These are phyloP conservation scores for Pantherophis guttatus DNA, from an alignment of 2,113 vertebrate genomes.

Conservation along the genomic window DNA sequence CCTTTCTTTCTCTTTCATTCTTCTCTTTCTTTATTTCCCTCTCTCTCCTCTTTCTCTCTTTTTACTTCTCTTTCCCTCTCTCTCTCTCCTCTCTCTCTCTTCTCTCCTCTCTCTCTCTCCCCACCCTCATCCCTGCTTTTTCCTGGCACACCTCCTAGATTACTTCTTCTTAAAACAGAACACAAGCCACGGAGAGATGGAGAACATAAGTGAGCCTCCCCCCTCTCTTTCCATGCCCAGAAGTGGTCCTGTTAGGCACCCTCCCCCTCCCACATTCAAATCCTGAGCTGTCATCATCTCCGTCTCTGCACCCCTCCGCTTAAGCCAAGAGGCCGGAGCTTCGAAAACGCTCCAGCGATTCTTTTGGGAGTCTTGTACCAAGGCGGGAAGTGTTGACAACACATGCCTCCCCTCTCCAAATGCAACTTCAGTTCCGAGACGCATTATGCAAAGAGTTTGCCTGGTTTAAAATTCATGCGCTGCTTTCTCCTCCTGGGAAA, in stretches of 20 bases:
- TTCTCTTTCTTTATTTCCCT: no score
- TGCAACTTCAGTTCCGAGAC: neutral
- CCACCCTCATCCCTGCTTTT: no score
- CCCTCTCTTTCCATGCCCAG: neutral
- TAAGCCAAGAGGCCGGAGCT: neutral
- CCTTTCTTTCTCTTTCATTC: no score
- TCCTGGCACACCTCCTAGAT: no score
- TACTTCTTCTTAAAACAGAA: neutral
- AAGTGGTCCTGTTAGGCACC: neutral
- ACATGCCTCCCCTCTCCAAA: neutral
- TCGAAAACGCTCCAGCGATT: neutral
- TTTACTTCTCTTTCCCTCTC: no score
- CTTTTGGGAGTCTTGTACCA: neutral
- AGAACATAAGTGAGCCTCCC: neutral
- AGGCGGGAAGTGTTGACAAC: neutral
- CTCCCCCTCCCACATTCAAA: no score
- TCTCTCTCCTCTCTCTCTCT: no score
- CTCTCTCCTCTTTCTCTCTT: no score
- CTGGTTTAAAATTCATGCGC: neutral
- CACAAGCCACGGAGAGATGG: neutral
- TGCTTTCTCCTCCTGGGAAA: neutral
- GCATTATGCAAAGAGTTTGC: neutral
- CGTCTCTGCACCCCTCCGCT: neutral
- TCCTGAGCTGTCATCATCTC: neutral
- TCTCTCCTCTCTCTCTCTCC: no score